phyloP scores from a whole-genome alignment of 2,113 vertebrate genomes.

The Apistogramma diplotaenia region DNA sequence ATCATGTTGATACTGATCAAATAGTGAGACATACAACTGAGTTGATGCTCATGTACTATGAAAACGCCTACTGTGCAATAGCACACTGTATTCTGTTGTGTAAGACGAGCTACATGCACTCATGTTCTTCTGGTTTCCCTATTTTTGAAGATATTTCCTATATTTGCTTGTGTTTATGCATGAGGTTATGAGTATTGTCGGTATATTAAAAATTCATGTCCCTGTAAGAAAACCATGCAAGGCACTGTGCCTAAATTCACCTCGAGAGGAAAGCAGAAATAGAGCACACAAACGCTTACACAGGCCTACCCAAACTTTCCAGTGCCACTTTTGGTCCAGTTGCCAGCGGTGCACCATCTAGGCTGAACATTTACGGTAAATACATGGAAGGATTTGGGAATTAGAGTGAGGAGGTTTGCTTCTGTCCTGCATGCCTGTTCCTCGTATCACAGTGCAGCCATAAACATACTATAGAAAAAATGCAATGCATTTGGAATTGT shows the following conservation, averaged over 20 bases:
- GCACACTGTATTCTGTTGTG: no score
- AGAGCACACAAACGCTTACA: neutral
- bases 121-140: neutral
- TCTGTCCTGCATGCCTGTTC: conserved; percentile 30
- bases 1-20: neutral
- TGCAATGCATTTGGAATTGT: neutral
- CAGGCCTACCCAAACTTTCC: conserved; percentile 33
- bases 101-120: no score
- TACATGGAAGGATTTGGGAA: conserved; percentile 33
- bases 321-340: conserved; percentile 46
- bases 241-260: conserved; percentile 16
- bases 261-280: conserved; percentile 46
- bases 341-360: conserved; percentile 56
- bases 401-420: conserved; percentile 29
- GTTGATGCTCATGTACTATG: no score
- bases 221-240: neutral
- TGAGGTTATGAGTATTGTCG: neutral
- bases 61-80: no score
- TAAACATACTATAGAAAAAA: conserved; percentile 8
- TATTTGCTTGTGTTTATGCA: neutral
- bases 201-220: neutral
- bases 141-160: neutral
- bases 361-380: conserved; percentile 39
- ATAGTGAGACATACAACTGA: neutral
- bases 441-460: conserved; percentile 24